Evolutionary conservation across 2,797 vertebrate species (phyloP).

Genomic region (Crocodylus rhombifer): DNA sequence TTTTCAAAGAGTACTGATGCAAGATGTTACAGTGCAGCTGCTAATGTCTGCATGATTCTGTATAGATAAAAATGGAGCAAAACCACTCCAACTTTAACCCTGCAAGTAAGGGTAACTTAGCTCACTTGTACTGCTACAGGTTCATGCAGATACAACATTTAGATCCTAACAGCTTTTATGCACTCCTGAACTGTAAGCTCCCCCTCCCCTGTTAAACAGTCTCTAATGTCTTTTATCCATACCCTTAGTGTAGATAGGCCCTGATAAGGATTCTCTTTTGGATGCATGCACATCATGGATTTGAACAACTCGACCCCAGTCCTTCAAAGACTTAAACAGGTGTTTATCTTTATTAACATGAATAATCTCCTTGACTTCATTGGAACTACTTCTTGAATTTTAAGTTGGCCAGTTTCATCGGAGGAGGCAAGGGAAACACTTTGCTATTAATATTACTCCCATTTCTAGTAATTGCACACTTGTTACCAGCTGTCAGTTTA

Average conservation of each 20-base stretch:
- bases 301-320: not conserved
- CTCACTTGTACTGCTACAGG: too few species aligned
- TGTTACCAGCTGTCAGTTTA: not conserved
- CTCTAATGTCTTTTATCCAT: not conserved
- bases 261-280: not conserved
- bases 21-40: too few species aligned
- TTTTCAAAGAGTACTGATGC: too few species aligned
- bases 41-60: too few species aligned
- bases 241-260: not conserved
- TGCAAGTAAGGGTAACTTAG: too few species aligned
- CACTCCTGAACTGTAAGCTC: too few species aligned
- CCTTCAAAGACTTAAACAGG: not conserved
- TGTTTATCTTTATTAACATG: not conserved
- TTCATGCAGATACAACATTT: too few species aligned
- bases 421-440: not conserved
- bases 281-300: not conserved
- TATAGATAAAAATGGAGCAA: too few species aligned
- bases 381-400: not conserved
- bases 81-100: too few species aligned
- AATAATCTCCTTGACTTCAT: not conserved
- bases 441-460: constrained; percentile 11
- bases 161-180: too few species aligned
- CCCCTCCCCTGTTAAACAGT: too few species aligned
- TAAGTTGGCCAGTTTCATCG: constrained; percentile 1
- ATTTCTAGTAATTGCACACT: constrained; percentile 5